phyloP scores from a whole-genome alignment of 2,113 vertebrate genomes.

The Ploceus nigricollis region DNA sequence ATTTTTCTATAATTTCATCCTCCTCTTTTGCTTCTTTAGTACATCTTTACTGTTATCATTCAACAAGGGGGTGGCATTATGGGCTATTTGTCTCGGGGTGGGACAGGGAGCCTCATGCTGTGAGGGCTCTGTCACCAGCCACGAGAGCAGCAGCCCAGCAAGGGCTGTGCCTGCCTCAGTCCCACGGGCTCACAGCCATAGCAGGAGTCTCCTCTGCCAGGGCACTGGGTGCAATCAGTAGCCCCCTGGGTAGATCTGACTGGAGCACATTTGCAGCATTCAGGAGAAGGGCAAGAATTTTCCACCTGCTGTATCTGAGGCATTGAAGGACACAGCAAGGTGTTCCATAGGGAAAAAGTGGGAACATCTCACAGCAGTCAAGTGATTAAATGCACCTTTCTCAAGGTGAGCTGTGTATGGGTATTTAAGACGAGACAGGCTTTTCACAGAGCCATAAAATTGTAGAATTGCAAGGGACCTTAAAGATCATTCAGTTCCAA shows the following conservation, averaged over 20 bases:
- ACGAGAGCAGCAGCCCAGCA: not conserved
- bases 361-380: not conserved
- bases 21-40: not conserved
- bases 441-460: not conserved
- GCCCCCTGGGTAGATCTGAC: not conserved
- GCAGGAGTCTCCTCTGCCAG: not conserved
- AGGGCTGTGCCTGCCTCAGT: not conserved
- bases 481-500: not conserved
- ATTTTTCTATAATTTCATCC: not conserved
- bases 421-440: not conserved
- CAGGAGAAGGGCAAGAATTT: not conserved
- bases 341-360: not conserved
- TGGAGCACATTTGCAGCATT: not conserved
- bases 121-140: not conserved
- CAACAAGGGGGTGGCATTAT: not conserved
- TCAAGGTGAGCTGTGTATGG: not conserved
- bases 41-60: not conserved
- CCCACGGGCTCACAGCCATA: not conserved
- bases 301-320: not conserved
- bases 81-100: not conserved
- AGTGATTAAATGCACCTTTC: not conserved
- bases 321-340: not conserved
- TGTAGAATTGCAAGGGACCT: fast-evolving
- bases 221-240: not conserved
- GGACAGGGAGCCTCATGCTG: not conserved